Base-by-base conservation (phyloP, 2,888 invertebrate species). In the Xanthorhoe spadicearia region DNA sequence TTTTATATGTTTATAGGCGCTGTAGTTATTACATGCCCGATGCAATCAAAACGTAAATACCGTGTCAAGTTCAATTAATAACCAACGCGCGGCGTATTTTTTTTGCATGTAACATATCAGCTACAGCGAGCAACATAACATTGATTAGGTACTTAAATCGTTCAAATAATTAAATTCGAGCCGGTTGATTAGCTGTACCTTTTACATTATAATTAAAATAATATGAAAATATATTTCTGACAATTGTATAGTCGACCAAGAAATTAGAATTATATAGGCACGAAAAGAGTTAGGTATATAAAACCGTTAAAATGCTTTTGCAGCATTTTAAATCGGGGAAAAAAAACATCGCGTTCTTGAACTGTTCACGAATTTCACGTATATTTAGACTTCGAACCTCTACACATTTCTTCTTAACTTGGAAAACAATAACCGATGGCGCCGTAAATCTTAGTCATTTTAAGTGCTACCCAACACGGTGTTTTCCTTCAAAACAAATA, bases 331-430 rank as follows among this genome's bases (percentile, higher is more conserved):
- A 23, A 23, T 23, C 23, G 23, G 4, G 4, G 32, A 32, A 7
- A 38, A 1, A 38, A 38, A 38, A 38, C 38, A 13, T 43, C 2
- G 13, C 13, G 38, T 43, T 38, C 13, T 43, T 43, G 4, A 13
- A 43, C 38, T 43, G 1, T 43, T 43, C 38, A 38, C 8, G 13
- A 50, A 19, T 3, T 23, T 18, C 13, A 51, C n/a, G 15, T 4
- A 43, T 23, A 64, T 32, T 32, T 32, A 32, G 32, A 43, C 61
- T 53, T 61, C 49, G 53, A 58, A 50, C 61, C 48, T 32, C 19
- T 51, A 57, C 28, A 66, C 15, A n/a, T 43, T 53, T 54, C 43
- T 53, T 43, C 53, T 19, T 59, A 38, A 38, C 53, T 18, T 56
- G 49, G 19, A 50, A n/a, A 54, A 28, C 32, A 51, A 43, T 0